A percentile compares a stretch with the other conserved stretches of the same genome.
Conservation (phyloP, 2,113 vertebrate genomes). For the Leptocoma aspasia region DNA sequence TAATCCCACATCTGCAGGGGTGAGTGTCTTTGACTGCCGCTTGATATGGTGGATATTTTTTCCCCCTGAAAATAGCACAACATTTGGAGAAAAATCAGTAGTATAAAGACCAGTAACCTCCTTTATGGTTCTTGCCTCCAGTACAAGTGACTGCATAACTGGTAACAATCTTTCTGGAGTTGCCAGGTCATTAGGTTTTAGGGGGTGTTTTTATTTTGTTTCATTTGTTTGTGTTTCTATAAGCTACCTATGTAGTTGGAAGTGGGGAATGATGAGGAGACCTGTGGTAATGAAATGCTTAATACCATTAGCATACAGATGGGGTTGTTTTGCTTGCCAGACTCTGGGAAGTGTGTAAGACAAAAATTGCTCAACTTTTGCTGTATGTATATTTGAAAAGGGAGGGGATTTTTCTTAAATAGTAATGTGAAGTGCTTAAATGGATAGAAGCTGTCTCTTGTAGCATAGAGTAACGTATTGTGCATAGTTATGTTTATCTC, state of each 20-base stretch:
- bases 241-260: neutral
- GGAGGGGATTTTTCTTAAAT: neutral
- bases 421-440: neutral
- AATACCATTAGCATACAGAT: neutral
- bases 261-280: neutral
- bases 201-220: neutral
- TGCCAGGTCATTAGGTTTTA: neutral
- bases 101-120: neutral
- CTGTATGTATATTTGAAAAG: neutral
- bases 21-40: conserved; percentile 50
- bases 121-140: neutral
- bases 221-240: neutral
- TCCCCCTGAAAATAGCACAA: accelerated
- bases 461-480: neutral
- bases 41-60: neutral
- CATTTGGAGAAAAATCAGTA: neutral
- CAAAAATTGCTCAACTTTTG: neutral
- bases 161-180: neutral
- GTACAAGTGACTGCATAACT: neutral
- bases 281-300: neutral
- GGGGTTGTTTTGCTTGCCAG: neutral
- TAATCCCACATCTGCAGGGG: conserved; percentile 97
- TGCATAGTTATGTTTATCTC: neutral
- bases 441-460: neutral
- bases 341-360: neutral